Evolutionary conservation across 2,113 vertebrate species (phyloP), one percentile per base, ranked within the genome.

Genomic region (Lagopus leucura): DNA sequence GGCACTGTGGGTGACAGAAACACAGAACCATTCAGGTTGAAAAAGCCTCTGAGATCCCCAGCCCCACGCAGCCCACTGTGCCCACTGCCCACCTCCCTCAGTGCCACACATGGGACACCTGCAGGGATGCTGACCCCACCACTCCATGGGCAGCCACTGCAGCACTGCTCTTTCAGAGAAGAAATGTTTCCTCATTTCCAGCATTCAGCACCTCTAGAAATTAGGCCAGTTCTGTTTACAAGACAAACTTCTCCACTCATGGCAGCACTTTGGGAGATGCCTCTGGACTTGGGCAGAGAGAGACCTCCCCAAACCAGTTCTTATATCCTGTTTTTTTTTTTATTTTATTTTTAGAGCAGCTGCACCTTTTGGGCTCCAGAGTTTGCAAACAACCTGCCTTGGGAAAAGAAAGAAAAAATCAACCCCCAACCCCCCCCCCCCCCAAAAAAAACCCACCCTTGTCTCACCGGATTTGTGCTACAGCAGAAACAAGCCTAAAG

Each of bases 271-370:
- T 82, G 83, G 85, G 76, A 92, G 94, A 36, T 94, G 87, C 79
- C 95, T 91, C 76, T 89, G 95, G 87, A 88, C 82, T 65, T 2
- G 4, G 69, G 48, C 71, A 88, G 80, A 85, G 48, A 54, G 45
- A 77, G 38, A 92, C 48, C 94, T 97, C 94, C 89, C 95, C 95
- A 95, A 92, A 96, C 91, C 95, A 94, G 96, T 94, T 92, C 76
- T 94, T 69, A 52, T 88, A 92, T 84, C 91, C 73, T 16, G 2
- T 40, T 40, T 13, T 40, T 40, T 40, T 40, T 13, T 13, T 40
- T 40, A 12, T 40, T 13, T 94, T 97, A 94, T 96, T 96, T 94
- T 95, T 90, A 96, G 91, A 90, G 88, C 69, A 54, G 91, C 93
- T 96, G 82, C 80, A 84, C 76, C 85, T 93, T 93, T 92, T 50